Conservation (phyloP, 2,113 vertebrate genomes). For the Setophaga kirtlandii region DNA sequence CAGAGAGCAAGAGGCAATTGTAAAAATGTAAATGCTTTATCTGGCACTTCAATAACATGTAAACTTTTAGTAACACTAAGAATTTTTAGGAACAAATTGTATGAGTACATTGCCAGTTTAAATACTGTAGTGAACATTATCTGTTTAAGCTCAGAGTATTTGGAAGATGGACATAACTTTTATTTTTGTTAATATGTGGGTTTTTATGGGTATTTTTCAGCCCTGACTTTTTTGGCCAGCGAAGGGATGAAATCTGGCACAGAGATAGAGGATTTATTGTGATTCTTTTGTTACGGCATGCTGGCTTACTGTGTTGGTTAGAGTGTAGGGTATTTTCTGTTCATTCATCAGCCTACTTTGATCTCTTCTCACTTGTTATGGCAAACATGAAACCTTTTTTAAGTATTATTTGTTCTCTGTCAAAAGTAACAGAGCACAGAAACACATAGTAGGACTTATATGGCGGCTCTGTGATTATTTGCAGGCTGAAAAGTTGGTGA, state of each 20-base stretch:
- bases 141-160: background rate
- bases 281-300: background rate
- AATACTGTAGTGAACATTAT: background rate
- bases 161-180: background rate
- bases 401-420: background rate
- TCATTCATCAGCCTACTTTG: background rate
- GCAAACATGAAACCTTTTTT: background rate
- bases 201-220: background rate
- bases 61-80: background rate
- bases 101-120: background rate
- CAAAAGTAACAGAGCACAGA: background rate
- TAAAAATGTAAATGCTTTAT: conserved; percentile 67
- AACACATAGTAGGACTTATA: background rate
- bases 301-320: background rate
- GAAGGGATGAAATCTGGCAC: background rate
- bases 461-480: background rate
- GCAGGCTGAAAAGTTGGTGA: background rate
- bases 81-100: conserved; percentile 32
- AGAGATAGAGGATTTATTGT: background rate
- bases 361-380: background rate
- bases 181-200: background rate
- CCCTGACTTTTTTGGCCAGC: conserved; percentile 4
- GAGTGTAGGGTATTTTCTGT: background rate
- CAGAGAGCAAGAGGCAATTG: conserved; percentile 69
- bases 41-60: conserved; percentile 43